Base-by-base conservation (phyloP, 2,113 vertebrate genomes). In the Tiliqua scincoides region DNA sequence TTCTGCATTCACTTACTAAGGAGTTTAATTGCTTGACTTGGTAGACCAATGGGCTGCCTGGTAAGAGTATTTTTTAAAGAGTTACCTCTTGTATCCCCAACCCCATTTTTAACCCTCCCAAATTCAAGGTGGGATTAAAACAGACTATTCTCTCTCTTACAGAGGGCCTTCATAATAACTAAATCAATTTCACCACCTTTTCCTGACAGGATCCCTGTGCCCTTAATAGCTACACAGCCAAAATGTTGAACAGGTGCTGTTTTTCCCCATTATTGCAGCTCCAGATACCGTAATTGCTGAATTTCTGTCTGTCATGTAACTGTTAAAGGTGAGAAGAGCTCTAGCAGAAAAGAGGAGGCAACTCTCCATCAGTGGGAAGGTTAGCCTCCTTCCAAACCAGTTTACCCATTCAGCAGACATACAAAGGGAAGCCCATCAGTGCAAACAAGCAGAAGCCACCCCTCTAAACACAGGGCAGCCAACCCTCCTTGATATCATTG, bases 1-100 rank as follows among this genome's bases (percentile, higher is more conserved):
- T 63, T 54, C 80, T 83, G 43, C 79, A 79, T 67, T 65, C 83
- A 82, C 87, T 93, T 89, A 91, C 89, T 85, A 18, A 67, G 65
- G 74, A 57, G 54, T 57, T 74, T 87, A 91, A 89, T 76, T 90
- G 82, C 77, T 91, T 8, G 43, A 77, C 63, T 91, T 77, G 67
- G 77, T 48, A 40, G 40, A 2, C 8, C 4, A 37, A 37, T 2
- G 35, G 18, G 32, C n/a, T 79, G 63, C 0, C 0, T 15, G 73
- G 70, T 71, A 84, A 86, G n/a, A 85, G n/a, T 32, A 74, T 71
- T 71, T 37, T 21, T 4, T 35, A 35, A 70, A 35, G 10, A 17
- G 14, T 57, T 17, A 57, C 54, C 54, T 57, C 54, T 17, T 57
- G 54, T 2, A 57, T 57, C 17, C 18, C 8, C 27, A n/a, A 35